phyloP scores from a whole-genome alignment of 2,797 vertebrate genomes.

The Chiroxiphia lanceolata region DNA sequence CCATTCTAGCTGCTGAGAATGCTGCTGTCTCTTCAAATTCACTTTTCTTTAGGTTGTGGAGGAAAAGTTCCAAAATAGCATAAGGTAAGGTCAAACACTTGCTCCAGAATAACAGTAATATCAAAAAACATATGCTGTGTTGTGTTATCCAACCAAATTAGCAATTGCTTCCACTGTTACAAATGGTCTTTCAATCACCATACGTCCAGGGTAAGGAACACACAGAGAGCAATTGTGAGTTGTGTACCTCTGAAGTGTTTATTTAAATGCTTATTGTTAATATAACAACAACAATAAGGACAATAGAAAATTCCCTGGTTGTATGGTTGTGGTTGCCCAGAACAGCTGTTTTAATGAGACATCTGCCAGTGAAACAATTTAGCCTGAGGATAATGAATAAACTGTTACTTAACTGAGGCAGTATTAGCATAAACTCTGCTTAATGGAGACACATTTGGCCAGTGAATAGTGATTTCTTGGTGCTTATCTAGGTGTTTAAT shows the following conservation, averaged over 20 bases:
- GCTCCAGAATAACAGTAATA: neutral
- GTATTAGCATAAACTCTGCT: slow-evolving; percentile 45
- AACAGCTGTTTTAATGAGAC: slow-evolving; percentile 62
- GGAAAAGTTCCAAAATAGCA: neutral
- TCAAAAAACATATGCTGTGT: neutral
- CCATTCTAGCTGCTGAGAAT: neutral
- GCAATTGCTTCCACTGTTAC: neutral
- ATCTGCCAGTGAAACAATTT: slow-evolving; percentile 60
- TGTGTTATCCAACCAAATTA: slow-evolving; percentile 26
- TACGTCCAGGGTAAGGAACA: neutral
- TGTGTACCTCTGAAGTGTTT: slow-evolving; percentile 29
- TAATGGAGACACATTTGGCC: slow-evolving; percentile 33
- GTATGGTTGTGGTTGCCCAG: neutral
- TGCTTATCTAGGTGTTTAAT: slow-evolving; percentile 37
- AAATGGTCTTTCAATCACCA: neutral
- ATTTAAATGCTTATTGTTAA: slow-evolving; percentile 48
- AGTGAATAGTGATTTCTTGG: slow-evolving; percentile 20
- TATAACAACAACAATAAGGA: slow-evolving; percentile 51
- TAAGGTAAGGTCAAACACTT: slow-evolving; percentile 1
- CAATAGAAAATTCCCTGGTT: slow-evolving; percentile 38
- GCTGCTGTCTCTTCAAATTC: neutral
- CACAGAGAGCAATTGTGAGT: neutral
- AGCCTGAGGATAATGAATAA: slow-evolving; percentile 54
- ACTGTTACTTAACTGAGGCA: slow-evolving; percentile 61
- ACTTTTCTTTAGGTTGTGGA: neutral